Evolutionary conservation across 2,797 vertebrate genomes (phyloP), one percentile per base, ranked within the genome.

Genomic region (Falco naumanni): DNA sequence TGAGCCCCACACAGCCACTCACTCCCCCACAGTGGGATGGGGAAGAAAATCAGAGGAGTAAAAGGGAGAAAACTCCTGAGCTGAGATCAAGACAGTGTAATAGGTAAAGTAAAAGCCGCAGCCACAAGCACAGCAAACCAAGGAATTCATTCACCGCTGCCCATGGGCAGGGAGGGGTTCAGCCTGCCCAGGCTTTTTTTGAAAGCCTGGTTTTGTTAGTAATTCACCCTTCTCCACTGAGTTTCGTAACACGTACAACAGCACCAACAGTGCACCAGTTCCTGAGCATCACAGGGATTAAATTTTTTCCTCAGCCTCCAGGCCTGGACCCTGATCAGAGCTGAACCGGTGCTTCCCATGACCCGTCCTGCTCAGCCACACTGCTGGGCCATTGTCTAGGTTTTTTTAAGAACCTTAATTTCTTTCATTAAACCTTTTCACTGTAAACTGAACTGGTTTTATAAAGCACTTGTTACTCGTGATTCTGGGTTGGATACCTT

Each of bases 371-470:
- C 68, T 82, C 80, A 92, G 64, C 28, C 66, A 74, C 93, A 87
- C 64, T 77, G 53, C 48, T 74, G 63, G 48, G 56, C 43, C n/a
- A 70, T 25, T 79, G 48, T n/a, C 50, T 89, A n/a, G 2, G 2
- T 37, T 89, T 69, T 77, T 70, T 13, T 37, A 65, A 43, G n/a
- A 74, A 82, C 64, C 5, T 33, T 92, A 34, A 77, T 87, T 90
- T 91, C 41, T 94, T 92, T 74, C 83, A 61, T 60, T 71, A 92
- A 85, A 41, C 9, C 29, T 90, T 90, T 95, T 51, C 68, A 65
- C 54, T 57, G 39, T 53, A 61, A 90, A 93, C 80, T 21, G 53
- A 94, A 39, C 29, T n/a, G 60, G 37, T 77, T 96, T 92, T 87
- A 50, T 89, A 66, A 89, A 93, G 68, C 54, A 56, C 63, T 72